Percentiles rank a stretch among this genome's conserved stretches.
phyloP scores from a whole-genome alignment of 1,140 invertebrate species.

The Charaxes varanes region DNA sequence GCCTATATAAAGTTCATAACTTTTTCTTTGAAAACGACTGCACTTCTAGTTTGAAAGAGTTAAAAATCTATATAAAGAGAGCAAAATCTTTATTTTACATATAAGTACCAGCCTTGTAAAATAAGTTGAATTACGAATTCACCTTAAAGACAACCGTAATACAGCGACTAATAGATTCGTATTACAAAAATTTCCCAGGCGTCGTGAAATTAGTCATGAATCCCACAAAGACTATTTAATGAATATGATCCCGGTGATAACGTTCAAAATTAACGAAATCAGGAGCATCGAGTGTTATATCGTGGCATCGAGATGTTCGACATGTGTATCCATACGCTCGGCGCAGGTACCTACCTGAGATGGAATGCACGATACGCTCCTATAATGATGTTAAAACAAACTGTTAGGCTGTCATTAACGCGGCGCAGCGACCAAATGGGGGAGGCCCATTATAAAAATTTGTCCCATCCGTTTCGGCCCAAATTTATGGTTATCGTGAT shows the following conservation, averaged over 20 bases:
- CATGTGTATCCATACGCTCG: conserved; percentile 38
- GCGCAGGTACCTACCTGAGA: conserved; percentile 56
- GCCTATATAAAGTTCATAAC: no score
- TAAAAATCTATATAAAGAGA: no score
- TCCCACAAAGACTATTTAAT: no score
- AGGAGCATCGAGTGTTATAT: conserved; percentile 36
- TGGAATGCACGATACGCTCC: conserved; percentile 69
- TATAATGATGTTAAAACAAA: conserved; percentile 74
- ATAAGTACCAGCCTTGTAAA: no score
- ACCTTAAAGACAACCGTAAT: no score
- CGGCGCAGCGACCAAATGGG: conserved; percentile 60
- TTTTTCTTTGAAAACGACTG: no score
- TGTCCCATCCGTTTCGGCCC: conserved; percentile 70
- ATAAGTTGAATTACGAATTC: no score
- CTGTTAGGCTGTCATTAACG: conserved; percentile 71
- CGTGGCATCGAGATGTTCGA: conserved; percentile 27
- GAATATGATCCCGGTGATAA: not conserved
- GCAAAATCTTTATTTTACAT: no score
- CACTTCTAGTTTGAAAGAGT: no score
- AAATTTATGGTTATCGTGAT: conserved; percentile 71
- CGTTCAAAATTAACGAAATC: conserved; percentile 8
- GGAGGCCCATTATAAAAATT: conserved; percentile 73
- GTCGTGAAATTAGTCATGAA: no score
- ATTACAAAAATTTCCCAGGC: no score
- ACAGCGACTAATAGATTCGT: no score